A percentile compares a stretch with the other conserved stretches of the same genome.
phyloP scores from a whole-genome alignment of 2,113 vertebrate species.

The Addax nasomaculatus region DNA sequence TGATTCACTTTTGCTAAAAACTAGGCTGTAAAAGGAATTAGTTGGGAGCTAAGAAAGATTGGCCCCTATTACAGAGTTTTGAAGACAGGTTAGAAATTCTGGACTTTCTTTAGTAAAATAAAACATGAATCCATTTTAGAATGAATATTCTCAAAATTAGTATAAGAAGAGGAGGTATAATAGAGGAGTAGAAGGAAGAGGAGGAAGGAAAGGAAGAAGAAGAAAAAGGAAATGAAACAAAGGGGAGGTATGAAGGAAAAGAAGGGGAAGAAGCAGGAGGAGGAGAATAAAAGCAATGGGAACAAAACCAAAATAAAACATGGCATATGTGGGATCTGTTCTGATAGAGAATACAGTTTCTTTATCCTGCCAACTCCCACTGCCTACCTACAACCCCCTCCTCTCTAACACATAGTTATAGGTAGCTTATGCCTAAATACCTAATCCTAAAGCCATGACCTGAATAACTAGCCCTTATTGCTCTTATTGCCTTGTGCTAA shows the following conservation, averaged over 20 bases:
- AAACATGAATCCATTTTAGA: background rate
- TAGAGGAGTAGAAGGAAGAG: background rate
- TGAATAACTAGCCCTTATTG: no score
- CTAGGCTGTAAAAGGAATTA: background rate
- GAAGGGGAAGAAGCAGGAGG: background rate
- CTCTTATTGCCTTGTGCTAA: no score
- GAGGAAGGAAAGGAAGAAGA: accelerated
- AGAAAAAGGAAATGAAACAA: background rate
- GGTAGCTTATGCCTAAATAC: accelerated
- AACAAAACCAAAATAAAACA: background rate
- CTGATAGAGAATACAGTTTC: background rate
- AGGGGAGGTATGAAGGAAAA: background rate
- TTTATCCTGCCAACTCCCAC: background rate
- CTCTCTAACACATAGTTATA: background rate
- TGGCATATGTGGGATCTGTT: background rate
- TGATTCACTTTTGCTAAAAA: background rate
- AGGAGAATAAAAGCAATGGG: background rate
- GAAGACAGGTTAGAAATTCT: background rate
- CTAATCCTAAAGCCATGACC: background rate
- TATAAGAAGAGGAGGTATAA: background rate
- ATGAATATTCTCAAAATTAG: background rate
- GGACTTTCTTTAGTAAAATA: background rate
- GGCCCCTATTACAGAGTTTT: background rate
- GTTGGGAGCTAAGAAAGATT: background rate
- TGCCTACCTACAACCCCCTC: accelerated